Base-by-base conservation (phyloP, 23 tunicate species). In the Oikopleura albicans region DNA sequence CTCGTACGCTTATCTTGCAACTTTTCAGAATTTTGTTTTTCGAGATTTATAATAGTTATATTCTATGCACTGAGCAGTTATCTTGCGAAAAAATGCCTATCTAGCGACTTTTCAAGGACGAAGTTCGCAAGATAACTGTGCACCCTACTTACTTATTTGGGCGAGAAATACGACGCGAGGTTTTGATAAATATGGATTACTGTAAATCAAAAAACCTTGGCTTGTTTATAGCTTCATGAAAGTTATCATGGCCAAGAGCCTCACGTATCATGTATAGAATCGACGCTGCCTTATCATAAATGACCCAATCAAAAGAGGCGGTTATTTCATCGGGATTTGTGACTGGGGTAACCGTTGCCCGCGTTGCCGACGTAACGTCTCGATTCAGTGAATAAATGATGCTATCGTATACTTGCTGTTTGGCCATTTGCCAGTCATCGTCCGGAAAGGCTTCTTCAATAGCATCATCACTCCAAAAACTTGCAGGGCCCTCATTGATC, bases 401-500 rank as follows among this genome's bases (percentile, higher is more conserved):
- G 2, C 37, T 2, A 2, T 71, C 34, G 37, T 71, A 71, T 22
- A 71, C 35, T 71, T 71, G 79, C 79, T 71, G 79, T 71, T 71
- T 71, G 28, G 28, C 34, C 79, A 71, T 71, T 2, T 71, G 37
- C 79, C 79, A 71, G 37, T 16, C 34, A 2, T 71, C 79, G 2
- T 71, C 35, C 31, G 27, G 34, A 31, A 22, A 71, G 37, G 37
- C 79, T 29, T 31, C 79, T 49, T 49, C 16, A 49, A 49, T 8
- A 49, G 12, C 12, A 49, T 12, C 12, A 49, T 49, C 63, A 49
- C 63, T 49, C 63, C 16, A 49, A 49, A 49, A 8, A n/a, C n/a
- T n/a, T n/a, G 99, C 99, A 75, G 91, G 91, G 22, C 99, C 99
- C 75, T 95, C 99, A 56, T 95, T 90, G 39, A 95, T 40, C 99